phyloP scores from a whole-genome alignment of 2,888 invertebrate genomes.

The Deladenus siricidicola region DNA sequence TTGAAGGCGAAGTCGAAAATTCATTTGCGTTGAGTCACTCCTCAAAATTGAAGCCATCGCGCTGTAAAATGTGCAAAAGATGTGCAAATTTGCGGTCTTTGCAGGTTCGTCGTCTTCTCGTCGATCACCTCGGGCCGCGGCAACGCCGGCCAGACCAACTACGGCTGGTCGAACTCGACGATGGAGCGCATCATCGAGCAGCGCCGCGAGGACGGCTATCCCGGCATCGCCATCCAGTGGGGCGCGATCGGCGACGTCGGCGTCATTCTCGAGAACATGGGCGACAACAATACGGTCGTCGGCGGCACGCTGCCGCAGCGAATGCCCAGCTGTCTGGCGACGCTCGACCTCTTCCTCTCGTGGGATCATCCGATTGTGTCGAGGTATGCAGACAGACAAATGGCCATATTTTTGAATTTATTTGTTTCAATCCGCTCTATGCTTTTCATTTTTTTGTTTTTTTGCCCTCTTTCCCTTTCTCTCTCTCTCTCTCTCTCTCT shows the following conservation, averaged over 20 bases:
- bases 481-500: no score
- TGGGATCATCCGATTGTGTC: slow-evolving; percentile 63
- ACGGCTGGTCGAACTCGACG: slow-evolving; percentile 89
- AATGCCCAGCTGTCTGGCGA: slow-evolving; percentile 80
- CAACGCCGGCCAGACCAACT: slow-evolving; percentile 90
- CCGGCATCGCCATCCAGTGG: slow-evolving; percentile 87
- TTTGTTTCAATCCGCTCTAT: no score
- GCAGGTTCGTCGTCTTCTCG: slow-evolving; percentile 81
- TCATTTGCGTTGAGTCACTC: no score
- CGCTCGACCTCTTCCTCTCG: slow-evolving; percentile 81
- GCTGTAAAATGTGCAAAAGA: no score
- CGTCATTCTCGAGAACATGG: slow-evolving; percentile 76
- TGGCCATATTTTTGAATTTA: no score
- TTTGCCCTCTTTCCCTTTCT: no score
- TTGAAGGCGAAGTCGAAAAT: no score
- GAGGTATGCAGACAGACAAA: no score
- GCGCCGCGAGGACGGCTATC: slow-evolving; percentile 73
- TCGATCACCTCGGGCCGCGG: slow-evolving; percentile 93
- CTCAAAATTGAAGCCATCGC: no score
- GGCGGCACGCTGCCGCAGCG: slow-evolving; percentile 92
- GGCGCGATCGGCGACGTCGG: slow-evolving; percentile 92
- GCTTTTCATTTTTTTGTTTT: no score
- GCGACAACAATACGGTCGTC: slow-evolving; percentile 73
- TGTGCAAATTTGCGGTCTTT: no score
- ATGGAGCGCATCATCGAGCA: slow-evolving; percentile 66